Base-by-base conservation (phyloP, 1,140 invertebrate species). In the Mylabris phalerata region DNA sequence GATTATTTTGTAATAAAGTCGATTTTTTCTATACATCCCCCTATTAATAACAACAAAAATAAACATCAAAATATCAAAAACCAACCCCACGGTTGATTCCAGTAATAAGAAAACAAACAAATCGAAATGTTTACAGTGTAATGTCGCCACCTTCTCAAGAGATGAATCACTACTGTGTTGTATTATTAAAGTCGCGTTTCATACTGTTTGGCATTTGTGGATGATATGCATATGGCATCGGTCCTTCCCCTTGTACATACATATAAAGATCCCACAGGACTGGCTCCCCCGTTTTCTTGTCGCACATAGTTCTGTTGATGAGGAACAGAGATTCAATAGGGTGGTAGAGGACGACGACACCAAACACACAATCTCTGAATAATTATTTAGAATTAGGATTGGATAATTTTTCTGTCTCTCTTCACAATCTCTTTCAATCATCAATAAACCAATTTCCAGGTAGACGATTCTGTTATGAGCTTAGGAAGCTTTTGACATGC, bases 1-100 rank as follows among this genome's bases (percentile, higher is more conserved):
- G 50, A 59, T 52, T 54, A 52, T 52, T 59, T 59, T 46, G 52
- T 49, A 42, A 50, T 32, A 58, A 46, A 44, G 39, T 51, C 10
- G 40, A 47, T 25, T 52, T 59, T 46, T 25, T 32, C 39, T 46
- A n/a, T 40, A 7, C 46, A 32, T 32, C 32, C 7, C 49, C 42
- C 38, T 40, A 44, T 38, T 52, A 32, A 32, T 46, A 32, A 54
- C 38, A 24, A 44, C 27, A n/a, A 26, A 10, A 40, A 43, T 25
- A 43, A 25, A 11, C 19, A 25, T 13, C 13, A 13, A 13, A 19
- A 19, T 19, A 19, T 19, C 49, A 13, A 11, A 4, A 24, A 9
- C 3, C 41, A 51, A 41, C 50, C 43, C 27, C 24, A 50, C 32
- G 32, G 11, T 2, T 6, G n/a, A 25, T 27, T 5, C n/a, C 47